A percentile compares a stretch with the other conserved stretches of the same genome.
phyloP scores from a whole-genome alignment of 2,888 invertebrate species.

The Melieria picta region DNA sequence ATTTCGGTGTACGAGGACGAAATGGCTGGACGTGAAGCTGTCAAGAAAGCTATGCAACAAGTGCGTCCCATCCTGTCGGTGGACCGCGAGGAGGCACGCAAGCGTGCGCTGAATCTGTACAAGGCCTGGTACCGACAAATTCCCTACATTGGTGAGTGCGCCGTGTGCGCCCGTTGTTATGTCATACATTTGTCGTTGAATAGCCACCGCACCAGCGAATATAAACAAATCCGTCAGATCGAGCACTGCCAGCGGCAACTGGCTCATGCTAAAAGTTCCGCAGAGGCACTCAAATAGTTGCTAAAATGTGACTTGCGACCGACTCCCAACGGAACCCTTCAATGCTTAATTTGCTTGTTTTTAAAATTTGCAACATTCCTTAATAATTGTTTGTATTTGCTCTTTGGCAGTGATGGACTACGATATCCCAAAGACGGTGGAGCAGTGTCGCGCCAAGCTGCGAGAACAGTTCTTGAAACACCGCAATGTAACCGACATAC shows the following conservation, averaged over 20 bases:
- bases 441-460: constrained; percentile 77
- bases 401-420: constrained; percentile 79
- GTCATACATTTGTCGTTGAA: constrained; percentile 42
- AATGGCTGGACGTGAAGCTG: constrained; percentile 66
- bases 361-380: too few relatives aligned
- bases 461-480: constrained; percentile 83
- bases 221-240: too few relatives aligned
- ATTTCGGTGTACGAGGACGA: constrained; percentile 24
- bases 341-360: too few relatives aligned
- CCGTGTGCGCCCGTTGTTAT: constrained; percentile 45
- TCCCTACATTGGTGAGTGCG: constrained; percentile 82
- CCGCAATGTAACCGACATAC: constrained; percentile 81
- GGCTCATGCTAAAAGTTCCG: too few relatives aligned
- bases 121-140: constrained; percentile 95
- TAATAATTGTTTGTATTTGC: constrained; percentile 4
- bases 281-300: background rate
- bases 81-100: constrained; percentile 79
- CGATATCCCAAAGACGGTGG: constrained; percentile 80
- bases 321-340: background rate
- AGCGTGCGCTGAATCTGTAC: constrained; percentile 86
- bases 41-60: constrained; percentile 70
- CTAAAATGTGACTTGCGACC: background rate
- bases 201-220: too few relatives aligned
- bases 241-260: too few relatives aligned
- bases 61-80: constrained; percentile 89